Conservation (phyloP, 2,113 vertebrate species). For the Tichodroma muraria region DNA sequence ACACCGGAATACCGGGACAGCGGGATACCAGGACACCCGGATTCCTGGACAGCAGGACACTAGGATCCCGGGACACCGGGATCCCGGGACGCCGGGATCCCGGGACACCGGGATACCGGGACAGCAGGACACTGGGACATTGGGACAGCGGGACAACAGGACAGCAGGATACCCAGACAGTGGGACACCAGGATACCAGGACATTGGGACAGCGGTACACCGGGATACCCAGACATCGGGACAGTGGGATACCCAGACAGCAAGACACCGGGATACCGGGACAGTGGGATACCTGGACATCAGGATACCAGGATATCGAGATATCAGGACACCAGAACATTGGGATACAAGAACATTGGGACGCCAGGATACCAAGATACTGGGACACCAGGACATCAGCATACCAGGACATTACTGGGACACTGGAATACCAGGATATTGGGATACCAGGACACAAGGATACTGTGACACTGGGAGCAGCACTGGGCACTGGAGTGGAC, state of each 20-base stretch:
- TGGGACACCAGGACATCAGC: fast-evolving
- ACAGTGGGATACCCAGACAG: fast-evolving
- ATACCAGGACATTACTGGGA: neutral
- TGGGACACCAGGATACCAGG: fast-evolving
- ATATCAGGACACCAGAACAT: fast-evolving
- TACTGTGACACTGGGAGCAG: neutral
- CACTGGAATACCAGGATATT: fast-evolving
- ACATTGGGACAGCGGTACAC: neutral
- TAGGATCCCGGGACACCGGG: neutral
- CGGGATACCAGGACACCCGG: fast-evolving
- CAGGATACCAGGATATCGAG: fast-evolving
- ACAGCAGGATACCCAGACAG: neutral
- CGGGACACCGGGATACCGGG: fast-evolving
- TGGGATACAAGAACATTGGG: neutral
- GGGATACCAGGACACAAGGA: fast-evolving
- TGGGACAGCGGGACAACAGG: neutral
- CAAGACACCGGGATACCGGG: fast-evolving
- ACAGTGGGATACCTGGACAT: fast-evolving
- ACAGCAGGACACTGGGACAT: fast-evolving
- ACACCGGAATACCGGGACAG: fast-evolving
- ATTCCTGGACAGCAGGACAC: neutral
- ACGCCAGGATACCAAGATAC: fast-evolving
- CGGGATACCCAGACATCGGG: neutral
- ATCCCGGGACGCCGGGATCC: too few relatives aligned
- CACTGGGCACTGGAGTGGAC: neutral